phyloP scores from a whole-genome alignment of 64 coral and sea anemone genomes.

The Platygyra sinensis region DNA sequence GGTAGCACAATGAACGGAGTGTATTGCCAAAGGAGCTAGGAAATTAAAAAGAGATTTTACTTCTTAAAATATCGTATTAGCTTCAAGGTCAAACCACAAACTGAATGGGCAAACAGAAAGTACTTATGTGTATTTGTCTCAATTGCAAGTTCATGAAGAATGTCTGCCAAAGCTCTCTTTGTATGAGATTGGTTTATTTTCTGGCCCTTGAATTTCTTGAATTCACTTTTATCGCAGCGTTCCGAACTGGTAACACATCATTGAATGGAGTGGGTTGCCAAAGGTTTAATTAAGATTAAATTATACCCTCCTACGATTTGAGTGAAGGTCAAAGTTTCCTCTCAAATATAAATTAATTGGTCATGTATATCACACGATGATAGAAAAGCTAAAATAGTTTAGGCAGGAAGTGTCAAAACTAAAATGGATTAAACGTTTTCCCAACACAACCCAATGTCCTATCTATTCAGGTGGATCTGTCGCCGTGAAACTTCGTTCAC shows the following conservation, averaged over 20 bases:
- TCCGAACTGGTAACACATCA: not conserved
- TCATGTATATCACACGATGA: conserved; percentile 25
- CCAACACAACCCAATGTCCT: not conserved
- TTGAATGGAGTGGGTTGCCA: not conserved
- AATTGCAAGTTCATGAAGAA: not conserved
- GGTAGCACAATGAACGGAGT: not conserved
- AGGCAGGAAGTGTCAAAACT: conserved; percentile 7
- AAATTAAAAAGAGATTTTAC: not conserved
- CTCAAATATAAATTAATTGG: conserved; percentile 25
- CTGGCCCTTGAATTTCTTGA: not conserved
- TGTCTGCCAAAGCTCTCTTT: not conserved
- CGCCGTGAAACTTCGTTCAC: not conserved
- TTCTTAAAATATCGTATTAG: not conserved
- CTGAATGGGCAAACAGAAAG: not conserved
- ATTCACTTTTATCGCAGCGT: not conserved
- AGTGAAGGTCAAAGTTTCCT: conserved; percentile 30
- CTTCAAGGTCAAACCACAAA: conserved; percentile 19
- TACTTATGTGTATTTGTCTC: not conserved
- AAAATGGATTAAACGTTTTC: conserved; percentile 23
- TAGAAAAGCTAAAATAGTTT: conserved; percentile 12
- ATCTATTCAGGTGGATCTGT: not conserved
- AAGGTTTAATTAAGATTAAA: not conserved
- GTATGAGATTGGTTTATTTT: not conserved
- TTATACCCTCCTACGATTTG: not conserved
- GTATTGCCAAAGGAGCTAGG: not conserved